Base-by-base conservation (phyloP, 2,113 vertebrate genomes). In the Beaufortia kweichowensis region DNA sequence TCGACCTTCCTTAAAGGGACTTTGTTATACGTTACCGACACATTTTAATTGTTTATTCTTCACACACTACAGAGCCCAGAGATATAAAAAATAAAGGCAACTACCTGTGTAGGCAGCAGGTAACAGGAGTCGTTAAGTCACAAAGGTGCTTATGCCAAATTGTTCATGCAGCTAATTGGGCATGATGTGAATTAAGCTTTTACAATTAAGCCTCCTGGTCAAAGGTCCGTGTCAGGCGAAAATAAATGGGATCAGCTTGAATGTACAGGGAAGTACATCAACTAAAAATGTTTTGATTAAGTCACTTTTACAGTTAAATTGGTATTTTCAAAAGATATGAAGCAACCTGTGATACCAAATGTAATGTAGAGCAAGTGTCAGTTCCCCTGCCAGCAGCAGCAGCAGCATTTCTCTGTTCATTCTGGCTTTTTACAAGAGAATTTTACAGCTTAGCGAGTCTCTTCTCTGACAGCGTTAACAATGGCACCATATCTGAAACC, bases 201-300 rank as follows among this genome's bases (percentile, higher is more conserved):
- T 86, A 80, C 88, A 90, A 91, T 82, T 84, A 76, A n/a, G n/a
- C n/a, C n/a, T n/a, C n/a, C n/a, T n/a, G n/a, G 85, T 87, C 86
- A 79, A 74, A 29, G 85, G 83, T 85, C 76, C 21, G 81, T 84
- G 82, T 82, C 31, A 84, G 73, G 85, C 76, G 6, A 75, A 39
- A 50, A 53, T n/a, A 46, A 23, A 53, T 15, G 41, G 43, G n/a
- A 17, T 3, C 3, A 3, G 15, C n/a, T 67, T 53, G 57, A 15
- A 6, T 63, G 19, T 21, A 41, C 17, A 55, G 19, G 39, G 48
- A 74, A 55, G 8, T 35, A 60, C 69, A 72, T 28, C 3, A 29
- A 73, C 26, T 28, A 43, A 65, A n/a, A 26, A 43, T 65, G 6
- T 9, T 39, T 39, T 39, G 9, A 39, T 39, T 1, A 39, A 39